phyloP scores from a whole-genome alignment of 2,797 vertebrate genomes.

The Mus caroli region DNA sequence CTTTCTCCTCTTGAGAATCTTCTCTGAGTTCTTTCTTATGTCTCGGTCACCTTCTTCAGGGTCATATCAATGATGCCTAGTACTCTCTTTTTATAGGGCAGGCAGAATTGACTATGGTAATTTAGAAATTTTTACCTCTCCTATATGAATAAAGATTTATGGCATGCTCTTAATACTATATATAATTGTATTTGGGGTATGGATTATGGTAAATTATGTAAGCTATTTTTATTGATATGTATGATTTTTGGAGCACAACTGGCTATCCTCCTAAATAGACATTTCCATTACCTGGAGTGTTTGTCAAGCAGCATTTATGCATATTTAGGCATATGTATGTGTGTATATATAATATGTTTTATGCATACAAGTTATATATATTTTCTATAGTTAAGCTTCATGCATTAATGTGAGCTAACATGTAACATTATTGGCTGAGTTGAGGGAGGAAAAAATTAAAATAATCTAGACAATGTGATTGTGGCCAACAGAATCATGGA shows the following conservation, averaged over 20 bases:
- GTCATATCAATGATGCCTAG: background rate
- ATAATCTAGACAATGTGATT: background rate
- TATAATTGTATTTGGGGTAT: background rate
- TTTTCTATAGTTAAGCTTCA: background rate
- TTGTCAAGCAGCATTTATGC: background rate
- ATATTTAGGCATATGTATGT: background rate
- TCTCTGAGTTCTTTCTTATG: background rate
- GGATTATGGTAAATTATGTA: background rate
- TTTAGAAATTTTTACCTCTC: background rate
- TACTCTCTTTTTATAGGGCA: background rate
- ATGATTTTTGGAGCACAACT: background rate
- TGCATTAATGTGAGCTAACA: background rate
- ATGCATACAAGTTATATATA: background rate
- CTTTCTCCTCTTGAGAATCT: background rate
- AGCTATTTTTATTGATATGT: background rate
- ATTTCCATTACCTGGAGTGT: background rate
- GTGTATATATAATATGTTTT: background rate
- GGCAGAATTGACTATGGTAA: background rate
- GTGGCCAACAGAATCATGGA: background rate
- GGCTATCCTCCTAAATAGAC: background rate
- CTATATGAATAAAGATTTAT: background rate
- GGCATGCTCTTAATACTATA: background rate
- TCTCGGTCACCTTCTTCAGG: accelerated
- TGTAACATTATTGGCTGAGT: background rate
- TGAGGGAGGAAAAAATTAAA: background rate